Evolutionary conservation across 2,888 invertebrate genomes (phyloP).

Genomic region (Alentia gelatinosa): DNA sequence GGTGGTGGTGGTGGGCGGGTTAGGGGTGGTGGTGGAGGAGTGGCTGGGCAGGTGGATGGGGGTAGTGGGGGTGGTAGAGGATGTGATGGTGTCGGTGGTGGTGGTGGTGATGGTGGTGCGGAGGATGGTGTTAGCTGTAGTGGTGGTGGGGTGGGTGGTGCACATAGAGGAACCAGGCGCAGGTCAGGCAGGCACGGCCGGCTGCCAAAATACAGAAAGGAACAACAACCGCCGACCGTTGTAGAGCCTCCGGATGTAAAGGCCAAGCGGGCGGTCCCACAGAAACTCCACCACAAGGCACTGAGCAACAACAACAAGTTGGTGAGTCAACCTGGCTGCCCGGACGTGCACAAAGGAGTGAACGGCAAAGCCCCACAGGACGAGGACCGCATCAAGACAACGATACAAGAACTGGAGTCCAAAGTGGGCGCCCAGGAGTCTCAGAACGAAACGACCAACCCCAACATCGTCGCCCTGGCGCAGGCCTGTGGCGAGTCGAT

Average conservation of each 20-base stretch:
- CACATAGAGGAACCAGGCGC: too few species aligned
- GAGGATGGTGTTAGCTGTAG: too few species aligned
- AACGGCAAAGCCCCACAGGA: conserved; percentile 70
- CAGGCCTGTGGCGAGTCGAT: conserved; percentile 91
- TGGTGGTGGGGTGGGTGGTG: too few species aligned
- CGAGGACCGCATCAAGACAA: conserved; percentile 72
- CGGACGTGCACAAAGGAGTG: conserved; percentile 59
- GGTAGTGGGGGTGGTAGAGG: background rate
- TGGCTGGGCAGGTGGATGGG: conserved; percentile 49
- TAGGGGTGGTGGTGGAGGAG: background rate
- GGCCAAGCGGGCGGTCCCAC: background rate
- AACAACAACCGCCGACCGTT: background rate
- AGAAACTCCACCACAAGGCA: background rate
- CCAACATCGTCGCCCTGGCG: conserved; percentile 87
- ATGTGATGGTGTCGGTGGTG: conserved; percentile 28
- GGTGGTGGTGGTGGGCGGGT: background rate
- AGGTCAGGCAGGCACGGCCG: background rate
- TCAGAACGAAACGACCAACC: conserved; percentile 80
- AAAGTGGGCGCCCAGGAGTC: conserved; percentile 80
- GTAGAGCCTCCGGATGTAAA: background rate
- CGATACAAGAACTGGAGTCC: conserved; percentile 82
- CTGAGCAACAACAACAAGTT: conserved; percentile 46
- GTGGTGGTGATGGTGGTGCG: background rate
- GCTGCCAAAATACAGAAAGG: background rate
- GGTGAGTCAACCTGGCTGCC: background rate